phyloP scores from a whole-genome alignment of 23 tunicate genomes.

The Aplidium turbinatum region DNA sequence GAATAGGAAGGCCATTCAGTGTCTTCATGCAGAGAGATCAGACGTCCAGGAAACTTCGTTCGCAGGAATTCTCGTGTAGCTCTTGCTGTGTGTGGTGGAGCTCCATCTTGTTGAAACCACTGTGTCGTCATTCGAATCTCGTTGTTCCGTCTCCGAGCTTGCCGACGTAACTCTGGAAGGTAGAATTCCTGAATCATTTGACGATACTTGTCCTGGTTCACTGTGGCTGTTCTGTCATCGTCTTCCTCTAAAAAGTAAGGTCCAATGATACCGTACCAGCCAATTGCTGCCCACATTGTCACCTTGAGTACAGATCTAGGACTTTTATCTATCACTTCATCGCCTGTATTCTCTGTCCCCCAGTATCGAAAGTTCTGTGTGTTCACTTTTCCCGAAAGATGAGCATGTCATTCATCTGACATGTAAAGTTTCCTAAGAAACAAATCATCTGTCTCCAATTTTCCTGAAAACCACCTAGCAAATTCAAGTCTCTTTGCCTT shows the following conservation, averaged over 20 bases:
- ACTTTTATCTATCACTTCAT: neutral
- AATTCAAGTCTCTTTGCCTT: slow-evolving; percentile 3
- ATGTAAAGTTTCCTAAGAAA: slow-evolving; percentile 12
- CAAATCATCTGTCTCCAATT: slow-evolving; percentile 2
- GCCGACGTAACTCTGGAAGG: slow-evolving; percentile 1
- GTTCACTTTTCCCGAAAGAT: neutral
- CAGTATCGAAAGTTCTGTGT: slow-evolving; percentile 16
- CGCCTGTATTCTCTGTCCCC: slow-evolving; percentile 18
- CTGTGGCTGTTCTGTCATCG: no score
- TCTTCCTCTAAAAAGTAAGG: slow-evolving; percentile 15
- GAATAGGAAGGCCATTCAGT: slow-evolving; percentile 26
- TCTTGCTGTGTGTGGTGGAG: slow-evolving; percentile 18
- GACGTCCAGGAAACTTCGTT: slow-evolving; percentile 2
- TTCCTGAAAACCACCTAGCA: slow-evolving; percentile 9
- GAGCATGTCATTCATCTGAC: slow-evolving; percentile 25
- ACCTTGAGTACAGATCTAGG: slow-evolving; percentile 14
- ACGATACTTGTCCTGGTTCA: no score
- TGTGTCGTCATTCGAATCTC: neutral
- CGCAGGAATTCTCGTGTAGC: slow-evolving; percentile 20
- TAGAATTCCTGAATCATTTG: slow-evolving; percentile 14
- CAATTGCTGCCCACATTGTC: slow-evolving; percentile 11
- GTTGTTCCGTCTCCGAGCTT: slow-evolving; percentile 30
- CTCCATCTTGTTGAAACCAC: slow-evolving; percentile 30
- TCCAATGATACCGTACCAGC: slow-evolving; percentile 7
- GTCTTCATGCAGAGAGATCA: slow-evolving; percentile 10